These are phyloP conservation scores for Pteria penguin DNA, from an alignment of 2,888 invertebrate species.

Conservation along the genomic window DNA sequence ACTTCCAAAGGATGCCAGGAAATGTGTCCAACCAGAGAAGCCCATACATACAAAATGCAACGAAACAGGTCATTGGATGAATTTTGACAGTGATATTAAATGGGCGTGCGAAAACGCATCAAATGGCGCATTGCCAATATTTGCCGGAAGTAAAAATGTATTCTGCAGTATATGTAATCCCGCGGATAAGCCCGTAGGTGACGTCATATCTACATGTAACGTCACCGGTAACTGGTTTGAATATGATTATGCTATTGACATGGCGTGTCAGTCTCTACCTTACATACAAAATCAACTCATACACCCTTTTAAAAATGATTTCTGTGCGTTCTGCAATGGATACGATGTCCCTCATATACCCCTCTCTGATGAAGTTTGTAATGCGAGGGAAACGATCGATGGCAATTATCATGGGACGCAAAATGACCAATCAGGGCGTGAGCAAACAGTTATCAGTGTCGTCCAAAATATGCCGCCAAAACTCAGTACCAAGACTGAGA, in stretches of 20 bases:
- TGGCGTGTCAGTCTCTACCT: background rate
- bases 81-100: background rate
- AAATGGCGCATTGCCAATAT: background rate
- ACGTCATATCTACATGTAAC: background rate
- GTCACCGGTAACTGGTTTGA: background rate
- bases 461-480: no score
- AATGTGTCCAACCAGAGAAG: background rate
- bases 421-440: no score
- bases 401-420: no score
- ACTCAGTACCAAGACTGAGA: no score
- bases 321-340: background rate
- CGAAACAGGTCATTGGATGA: background rate
- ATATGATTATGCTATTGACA: background rate
- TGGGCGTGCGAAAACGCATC: background rate
- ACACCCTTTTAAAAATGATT: background rate
- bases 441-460: no score
- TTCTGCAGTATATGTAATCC: background rate
- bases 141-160: background rate
- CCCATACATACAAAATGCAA: background rate
- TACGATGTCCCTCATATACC: background rate
- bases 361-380: background rate
- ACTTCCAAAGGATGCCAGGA: background rate
- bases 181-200: background rate
- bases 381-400: no score
- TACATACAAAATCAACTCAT: background rate